phyloP scores from a whole-genome alignment of 2,888 invertebrate species.

The Hemistola chrysoprasaria region DNA sequence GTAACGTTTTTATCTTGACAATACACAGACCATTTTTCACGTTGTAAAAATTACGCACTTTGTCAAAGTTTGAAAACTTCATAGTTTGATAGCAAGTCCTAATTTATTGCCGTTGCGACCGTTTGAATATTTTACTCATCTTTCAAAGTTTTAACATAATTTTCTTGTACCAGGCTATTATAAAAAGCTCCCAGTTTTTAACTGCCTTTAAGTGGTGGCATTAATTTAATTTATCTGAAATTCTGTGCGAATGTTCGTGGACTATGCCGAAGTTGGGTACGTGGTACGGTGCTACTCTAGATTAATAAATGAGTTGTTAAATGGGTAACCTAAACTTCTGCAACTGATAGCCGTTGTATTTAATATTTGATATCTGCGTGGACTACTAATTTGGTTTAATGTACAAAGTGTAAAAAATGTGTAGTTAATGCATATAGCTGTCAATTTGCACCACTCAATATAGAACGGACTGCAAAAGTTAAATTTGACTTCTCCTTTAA shows the following conservation, averaged over 20 bases:
- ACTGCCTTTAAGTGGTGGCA: slow-evolving; percentile 36
- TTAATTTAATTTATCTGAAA: slow-evolving; percentile 58
- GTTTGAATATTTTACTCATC: slow-evolving; percentile 13
- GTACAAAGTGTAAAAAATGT: too few relatives aligned
- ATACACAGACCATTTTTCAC: too few relatives aligned
- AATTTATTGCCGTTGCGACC: slow-evolving; percentile 20
- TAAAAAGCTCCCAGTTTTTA: slow-evolving; percentile 30
- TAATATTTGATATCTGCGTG: slow-evolving; percentile 15
- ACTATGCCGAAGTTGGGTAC: slow-evolving; percentile 29
- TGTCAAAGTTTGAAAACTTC: slow-evolving; percentile 1
- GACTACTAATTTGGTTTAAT: slow-evolving; percentile 18
- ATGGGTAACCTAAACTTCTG: slow-evolving; percentile 34
- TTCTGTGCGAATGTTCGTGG: slow-evolving; percentile 39
- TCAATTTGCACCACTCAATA: too few relatives aligned
- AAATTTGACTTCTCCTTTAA: too few relatives aligned
- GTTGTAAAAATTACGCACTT: neutral
- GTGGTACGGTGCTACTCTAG: slow-evolving; percentile 35
- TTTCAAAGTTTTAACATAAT: slow-evolving; percentile 20
- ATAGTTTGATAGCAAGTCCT: slow-evolving; percentile 9
- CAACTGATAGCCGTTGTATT: slow-evolving; percentile 25
- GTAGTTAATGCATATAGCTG: too few relatives aligned
- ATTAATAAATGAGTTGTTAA: slow-evolving; percentile 32
- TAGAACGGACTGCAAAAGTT: too few relatives aligned
- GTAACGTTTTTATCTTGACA: too few relatives aligned
- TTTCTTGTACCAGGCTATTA: slow-evolving; percentile 25